phyloP scores from a whole-genome alignment of 2,797 vertebrate species.

The Acanthurus leucopareius region DNA sequence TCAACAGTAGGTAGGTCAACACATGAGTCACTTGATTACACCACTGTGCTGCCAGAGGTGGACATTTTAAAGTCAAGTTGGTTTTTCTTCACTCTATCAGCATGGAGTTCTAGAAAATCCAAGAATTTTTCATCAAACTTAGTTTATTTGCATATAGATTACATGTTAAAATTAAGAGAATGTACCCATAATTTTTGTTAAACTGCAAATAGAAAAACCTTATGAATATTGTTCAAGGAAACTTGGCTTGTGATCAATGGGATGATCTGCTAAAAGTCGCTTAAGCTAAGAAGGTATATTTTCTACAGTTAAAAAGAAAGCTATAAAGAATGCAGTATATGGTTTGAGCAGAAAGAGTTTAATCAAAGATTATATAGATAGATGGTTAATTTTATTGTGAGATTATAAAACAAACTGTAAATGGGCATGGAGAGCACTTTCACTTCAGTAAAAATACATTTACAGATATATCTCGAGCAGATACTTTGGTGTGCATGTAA shows the following conservation, averaged over 20 bases:
- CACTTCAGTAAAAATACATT: conserved; percentile 56
- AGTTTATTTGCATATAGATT: conserved; percentile 6
- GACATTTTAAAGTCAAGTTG: conserved; percentile 9
- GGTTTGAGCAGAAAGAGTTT: conserved; percentile 30
- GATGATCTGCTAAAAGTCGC: conserved; percentile 10
- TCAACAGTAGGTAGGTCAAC: conserved; percentile 1
- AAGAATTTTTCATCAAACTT: neutral
- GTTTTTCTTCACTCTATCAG: conserved; percentile 3
- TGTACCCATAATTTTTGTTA: neutral
- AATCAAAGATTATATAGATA: conserved; percentile 57
- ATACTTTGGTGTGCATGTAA: conserved; percentile 71
- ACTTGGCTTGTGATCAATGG: conserved; percentile 41
- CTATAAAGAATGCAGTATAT: conserved; percentile 25
- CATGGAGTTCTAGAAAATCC: neutral
- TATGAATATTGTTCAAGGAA: conserved; percentile 33
- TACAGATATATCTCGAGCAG: conserved; percentile 54
- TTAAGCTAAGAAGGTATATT: conserved; percentile 40
- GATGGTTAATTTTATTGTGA: conserved; percentile 48
- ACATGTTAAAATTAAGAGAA: conserved; percentile 13
- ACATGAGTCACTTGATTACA: conserved; percentile 22
- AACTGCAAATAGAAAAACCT: conserved; percentile 11
- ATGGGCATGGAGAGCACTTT: conserved; percentile 68
- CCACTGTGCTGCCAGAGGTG: conserved; percentile 13
- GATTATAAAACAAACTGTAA: conserved; percentile 55
- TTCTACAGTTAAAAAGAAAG: conserved; percentile 37